Evolutionary conservation across 2,888 invertebrate genomes (phyloP), one percentile per base, ranked within the genome.

Genomic region (Chymomyza caudatula): DNA sequence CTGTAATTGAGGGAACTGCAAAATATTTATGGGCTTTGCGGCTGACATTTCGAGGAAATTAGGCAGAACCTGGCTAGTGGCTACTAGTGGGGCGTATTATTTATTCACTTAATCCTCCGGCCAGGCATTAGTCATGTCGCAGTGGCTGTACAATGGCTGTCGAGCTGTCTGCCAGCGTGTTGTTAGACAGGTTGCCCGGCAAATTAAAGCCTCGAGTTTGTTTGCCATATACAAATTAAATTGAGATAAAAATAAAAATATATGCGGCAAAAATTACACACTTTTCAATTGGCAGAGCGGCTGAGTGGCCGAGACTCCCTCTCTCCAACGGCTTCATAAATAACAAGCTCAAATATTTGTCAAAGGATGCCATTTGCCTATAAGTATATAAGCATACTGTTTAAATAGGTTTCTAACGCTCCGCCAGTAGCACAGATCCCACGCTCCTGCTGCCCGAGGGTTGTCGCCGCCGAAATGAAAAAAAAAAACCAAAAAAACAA

Each of bases 301-400:
- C 29, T 11, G 11, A 29, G 29, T 11, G 29, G 11, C 29, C 8
- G 8, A 29, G 29, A 11, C 11, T 0, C 29, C 1, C 29, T 11
- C 29, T 37, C 11, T 3, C 2, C 20, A 71, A 54, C 65, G 55
- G n/a, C 64, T 55, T 62, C 42, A 17, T 47, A 13, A 77, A 69
- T 71, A 78, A 63, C 73, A 51, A 51, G 43, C 22, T 57, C 60
- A 73, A 80, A 80, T 84, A 84, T 84, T 84, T 80, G 78, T 77
- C 73, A 71, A 80, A 78, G 80, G 81, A 78, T 78, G 77, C 73
- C 81, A 75, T 73, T 80, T 74, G 76, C 75, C 80, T 73, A 73
- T 75, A 77, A 81, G 81, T 84, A 51, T 11, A 37, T 29, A 55
- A 47, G 55, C 19, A 74, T 71, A 85, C 71, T 82, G 83, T 82